phyloP scores from a whole-genome alignment of 2,888 invertebrate genomes.

The Agrotis ipsilon region DNA sequence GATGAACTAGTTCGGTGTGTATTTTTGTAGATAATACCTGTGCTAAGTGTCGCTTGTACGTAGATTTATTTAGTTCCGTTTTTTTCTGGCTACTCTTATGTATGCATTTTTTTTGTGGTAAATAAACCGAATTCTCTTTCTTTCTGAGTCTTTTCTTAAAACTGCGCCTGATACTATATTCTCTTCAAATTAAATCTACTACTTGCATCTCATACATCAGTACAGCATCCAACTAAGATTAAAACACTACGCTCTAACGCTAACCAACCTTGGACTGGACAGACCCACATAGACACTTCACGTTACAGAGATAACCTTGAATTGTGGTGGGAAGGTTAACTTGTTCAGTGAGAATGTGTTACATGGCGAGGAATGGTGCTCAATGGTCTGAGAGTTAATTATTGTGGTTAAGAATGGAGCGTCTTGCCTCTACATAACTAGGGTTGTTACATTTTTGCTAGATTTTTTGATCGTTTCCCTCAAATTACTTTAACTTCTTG shows the following conservation, averaged over 20 bases:
- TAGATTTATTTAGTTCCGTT: too few species aligned
- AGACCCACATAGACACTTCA: background rate
- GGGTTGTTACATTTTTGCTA: background rate
- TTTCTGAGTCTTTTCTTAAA: too few species aligned
- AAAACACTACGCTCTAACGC: conserved; percentile 40
- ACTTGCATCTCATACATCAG: conserved; percentile 20
- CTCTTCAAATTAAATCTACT: background rate
- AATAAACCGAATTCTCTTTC: too few species aligned
- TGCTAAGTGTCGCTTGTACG: too few species aligned
- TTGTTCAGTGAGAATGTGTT: background rate
- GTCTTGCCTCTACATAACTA: background rate
- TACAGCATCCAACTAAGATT: conserved; percentile 32
- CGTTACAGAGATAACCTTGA: conserved; percentile 20
- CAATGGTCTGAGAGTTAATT: conserved; percentile 11
- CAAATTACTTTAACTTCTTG: too few species aligned
- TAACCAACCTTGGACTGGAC: conserved; percentile 13
- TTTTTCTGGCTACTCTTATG: too few species aligned
- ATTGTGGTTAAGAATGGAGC: background rate
- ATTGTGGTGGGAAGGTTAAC: background rate
- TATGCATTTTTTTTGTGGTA: too few species aligned
- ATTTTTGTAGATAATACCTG: too few species aligned
- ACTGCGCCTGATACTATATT: rapidly evolving
- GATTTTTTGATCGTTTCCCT: background rate
- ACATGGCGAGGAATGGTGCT: conserved; percentile 4
- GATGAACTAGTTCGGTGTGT: too few species aligned